Conservation (phyloP, 2,113 vertebrate species). For the Sylvietta virens region DNA sequence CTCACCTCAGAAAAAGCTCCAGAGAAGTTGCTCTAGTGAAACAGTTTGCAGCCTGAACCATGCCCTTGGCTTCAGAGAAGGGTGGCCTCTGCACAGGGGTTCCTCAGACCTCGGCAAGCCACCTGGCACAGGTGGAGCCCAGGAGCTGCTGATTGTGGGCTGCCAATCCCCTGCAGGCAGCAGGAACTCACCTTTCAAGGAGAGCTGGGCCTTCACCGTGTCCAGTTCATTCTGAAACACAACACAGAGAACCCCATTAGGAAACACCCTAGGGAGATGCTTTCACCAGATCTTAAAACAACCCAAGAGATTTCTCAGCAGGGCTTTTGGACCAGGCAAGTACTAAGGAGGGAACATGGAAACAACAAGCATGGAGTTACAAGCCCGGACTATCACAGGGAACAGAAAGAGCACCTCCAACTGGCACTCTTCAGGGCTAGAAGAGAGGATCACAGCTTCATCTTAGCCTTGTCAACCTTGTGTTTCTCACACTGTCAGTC, state of each 20-base stretch:
- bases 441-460: background rate
- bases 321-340: background rate
- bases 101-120: background rate
- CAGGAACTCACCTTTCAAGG: constrained; percentile 81
- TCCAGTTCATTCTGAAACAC: constrained; percentile 88
- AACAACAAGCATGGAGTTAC: background rate
- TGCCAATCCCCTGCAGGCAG: accelerated
- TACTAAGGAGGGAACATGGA: background rate
- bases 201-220: constrained; percentile 79
- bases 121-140: background rate
- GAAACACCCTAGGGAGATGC: background rate
- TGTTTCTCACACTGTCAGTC: constrained; percentile 59
- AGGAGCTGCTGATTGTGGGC: accelerated
- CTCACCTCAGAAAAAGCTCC: background rate
- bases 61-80: accelerated
- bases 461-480: constrained; percentile 48
- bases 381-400: background rate
- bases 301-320: background rate
- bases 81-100: background rate
- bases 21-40: background rate
- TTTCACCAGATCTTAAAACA: background rate
- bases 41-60: background rate
- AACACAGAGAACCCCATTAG: constrained; percentile 14
- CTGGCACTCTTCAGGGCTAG: background rate
- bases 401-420: constrained; percentile 4